These are phyloP conservation scores for Actenoides hombroni DNA, from an alignment of 2,113 vertebrate species.

Conservation along the genomic window DNA sequence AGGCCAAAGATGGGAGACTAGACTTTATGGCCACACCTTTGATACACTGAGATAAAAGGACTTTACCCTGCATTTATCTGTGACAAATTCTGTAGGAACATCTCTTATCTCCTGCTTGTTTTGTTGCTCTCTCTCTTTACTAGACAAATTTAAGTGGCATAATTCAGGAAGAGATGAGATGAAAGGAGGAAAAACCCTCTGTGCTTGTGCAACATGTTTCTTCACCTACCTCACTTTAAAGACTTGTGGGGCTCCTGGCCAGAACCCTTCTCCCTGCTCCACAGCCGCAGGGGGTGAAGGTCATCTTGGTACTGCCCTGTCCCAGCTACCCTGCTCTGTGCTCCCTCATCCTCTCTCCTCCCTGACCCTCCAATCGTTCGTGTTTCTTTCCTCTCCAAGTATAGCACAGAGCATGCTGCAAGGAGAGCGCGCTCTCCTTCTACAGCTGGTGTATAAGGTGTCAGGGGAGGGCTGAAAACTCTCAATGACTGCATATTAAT, in stretches of 20 bases:
- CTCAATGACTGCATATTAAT: neutral
- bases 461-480: neutral
- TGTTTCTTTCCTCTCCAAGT: neutral
- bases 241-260: neutral
- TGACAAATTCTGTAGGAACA: neutral
- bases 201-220: neutral
- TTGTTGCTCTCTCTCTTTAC: neutral
- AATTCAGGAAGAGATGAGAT: neutral
- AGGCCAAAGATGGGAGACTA: neutral
- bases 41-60: neutral
- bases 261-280: fast-evolving
- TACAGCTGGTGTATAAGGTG: neutral
- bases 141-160: neutral
- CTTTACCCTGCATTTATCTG: neutral
- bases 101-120: neutral
- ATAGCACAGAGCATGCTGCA: neutral
- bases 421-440: neutral
- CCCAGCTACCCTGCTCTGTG: fast-evolving
- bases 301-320: neutral
- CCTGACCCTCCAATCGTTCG: fast-evolving
- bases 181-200: neutral
- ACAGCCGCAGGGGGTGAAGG: neutral
- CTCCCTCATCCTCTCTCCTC: fast-evolving
- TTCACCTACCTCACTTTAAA: neutral
- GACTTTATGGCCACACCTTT: neutral